Evolutionary conservation across 2,113 vertebrate species (phyloP).

Genomic region (Callaeas wilsoni): DNA sequence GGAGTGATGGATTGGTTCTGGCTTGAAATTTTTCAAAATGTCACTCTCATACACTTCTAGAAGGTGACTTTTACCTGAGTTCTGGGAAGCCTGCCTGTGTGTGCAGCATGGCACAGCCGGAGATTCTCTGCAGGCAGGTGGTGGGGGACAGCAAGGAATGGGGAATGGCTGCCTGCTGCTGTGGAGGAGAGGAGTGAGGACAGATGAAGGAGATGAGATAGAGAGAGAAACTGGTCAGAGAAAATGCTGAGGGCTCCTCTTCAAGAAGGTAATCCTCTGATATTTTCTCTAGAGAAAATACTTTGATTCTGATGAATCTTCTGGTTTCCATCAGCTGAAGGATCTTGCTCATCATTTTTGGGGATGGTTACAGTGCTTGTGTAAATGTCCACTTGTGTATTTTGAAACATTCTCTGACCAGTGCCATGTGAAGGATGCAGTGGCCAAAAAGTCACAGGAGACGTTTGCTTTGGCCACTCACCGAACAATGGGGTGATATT

Average conservation of each 20-base stretch:
- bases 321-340: not conserved
- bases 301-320: not conserved
- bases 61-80: not conserved
- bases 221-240: not conserved
- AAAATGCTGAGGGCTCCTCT: not conserved
- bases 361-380: not conserved
- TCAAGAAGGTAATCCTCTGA: not conserved
- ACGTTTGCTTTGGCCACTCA: not conserved
- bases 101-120: not conserved
- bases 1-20: not conserved
- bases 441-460: not conserved
- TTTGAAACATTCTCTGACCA: not conserved
- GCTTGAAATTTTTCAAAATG: not conserved
- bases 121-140: not conserved
- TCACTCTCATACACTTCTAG: not conserved
- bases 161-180: not conserved
- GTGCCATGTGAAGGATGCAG: not conserved
- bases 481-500: fast-evolving
- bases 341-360: not conserved
- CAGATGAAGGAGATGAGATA: not conserved
- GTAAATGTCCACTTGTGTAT: not conserved
- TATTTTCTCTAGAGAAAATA: not conserved
- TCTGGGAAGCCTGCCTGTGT: not conserved
- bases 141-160: not conserved
- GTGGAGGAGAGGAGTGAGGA: not conserved